Evolutionary conservation across 2,888 invertebrate species (phyloP), one percentile per base, ranked within the genome.

Genomic region (Cataglyphis rosenhaueri): DNA sequence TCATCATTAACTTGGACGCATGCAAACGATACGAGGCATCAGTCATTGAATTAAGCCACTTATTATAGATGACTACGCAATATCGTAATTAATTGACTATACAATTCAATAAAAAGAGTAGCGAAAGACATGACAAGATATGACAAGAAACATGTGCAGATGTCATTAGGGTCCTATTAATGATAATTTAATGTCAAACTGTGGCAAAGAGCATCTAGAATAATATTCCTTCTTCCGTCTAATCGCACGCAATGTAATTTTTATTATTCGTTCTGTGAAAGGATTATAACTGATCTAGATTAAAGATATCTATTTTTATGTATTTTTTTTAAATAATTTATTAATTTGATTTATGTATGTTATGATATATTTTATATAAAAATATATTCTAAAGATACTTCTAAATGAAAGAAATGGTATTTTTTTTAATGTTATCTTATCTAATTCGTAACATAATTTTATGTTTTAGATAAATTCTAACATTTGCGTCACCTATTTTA

Each of bases 401-500:
- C 48, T 12, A 15, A 44, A 44, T 44, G 12, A 18, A 5, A 48
- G 5, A 48, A 4, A 48, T 48, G 5, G 1, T 18, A 48, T 18
- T 38, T 73, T 73, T 62, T 59, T 55, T 21, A 84, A 35, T 2
- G 0, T 32, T 12, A 73, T 25, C 9, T 61, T 12, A 73, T 25
- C 9, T 57, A 25, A 21, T 48, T 21, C 21, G 21, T 65, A 38
- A 75, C 21, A 3, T 75, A 75, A 76, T 66, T 52, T 41, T 62
- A 10, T 89, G 82, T 88, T 88, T 38, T 79, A 88, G 85, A 82
- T 87, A 68, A 75, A 84, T 85, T 87, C 55, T 48, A 38, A 25
- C 38, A 55, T 25, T 61, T 25, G 48, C 70, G 74, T 61, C 48
- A 57, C 25, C 38, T 64, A n/a, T 64, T 48, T 65, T 71, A n/a